phyloP scores from a whole-genome alignment of 2,888 invertebrate species.

The Coenonympha arcania region DNA sequence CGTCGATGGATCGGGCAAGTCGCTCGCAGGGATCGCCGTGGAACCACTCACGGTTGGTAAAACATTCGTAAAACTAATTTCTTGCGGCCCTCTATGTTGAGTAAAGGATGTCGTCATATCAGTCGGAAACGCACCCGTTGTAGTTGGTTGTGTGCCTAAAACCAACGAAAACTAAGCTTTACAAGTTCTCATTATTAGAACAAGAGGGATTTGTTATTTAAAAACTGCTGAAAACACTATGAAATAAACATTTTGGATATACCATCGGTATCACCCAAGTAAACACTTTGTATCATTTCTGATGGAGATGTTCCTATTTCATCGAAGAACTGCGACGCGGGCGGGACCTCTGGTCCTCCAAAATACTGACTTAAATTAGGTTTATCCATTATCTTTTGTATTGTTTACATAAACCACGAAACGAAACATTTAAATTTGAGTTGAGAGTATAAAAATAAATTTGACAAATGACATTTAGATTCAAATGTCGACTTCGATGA shows the following conservation, averaged over 20 bases:
- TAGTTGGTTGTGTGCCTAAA: conserved; percentile 26
- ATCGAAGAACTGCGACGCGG: conserved; percentile 67
- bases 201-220: conserved; percentile 4
- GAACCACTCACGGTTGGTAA: conserved; percentile 55
- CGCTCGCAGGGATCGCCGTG: conserved; percentile 52
- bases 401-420: conserved; percentile 13
- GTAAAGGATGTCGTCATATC: conserved; percentile 49
- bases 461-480: too few species aligned
- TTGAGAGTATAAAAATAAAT: too few species aligned
- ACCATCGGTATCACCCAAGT: conserved; percentile 60
- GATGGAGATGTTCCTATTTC: conserved; percentile 66
- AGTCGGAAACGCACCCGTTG: conserved; percentile 43
- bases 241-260: conserved; percentile 6
- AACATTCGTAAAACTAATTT: conserved; percentile 49
- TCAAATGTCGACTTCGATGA: too few species aligned
- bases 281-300: conserved; percentile 68
- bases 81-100: conserved; percentile 44
- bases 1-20: conserved; percentile 66
- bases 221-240: not conserved
- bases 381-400: conserved; percentile 52
- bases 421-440: not conserved
- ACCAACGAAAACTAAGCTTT: not conserved
- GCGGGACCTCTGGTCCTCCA: conserved; percentile 57
- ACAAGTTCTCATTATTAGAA: not conserved
- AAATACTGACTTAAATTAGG: conserved; percentile 76